Evolutionary conservation across 2,888 invertebrate species (phyloP).

Genomic region (Hemistola chrysoprasaria): DNA sequence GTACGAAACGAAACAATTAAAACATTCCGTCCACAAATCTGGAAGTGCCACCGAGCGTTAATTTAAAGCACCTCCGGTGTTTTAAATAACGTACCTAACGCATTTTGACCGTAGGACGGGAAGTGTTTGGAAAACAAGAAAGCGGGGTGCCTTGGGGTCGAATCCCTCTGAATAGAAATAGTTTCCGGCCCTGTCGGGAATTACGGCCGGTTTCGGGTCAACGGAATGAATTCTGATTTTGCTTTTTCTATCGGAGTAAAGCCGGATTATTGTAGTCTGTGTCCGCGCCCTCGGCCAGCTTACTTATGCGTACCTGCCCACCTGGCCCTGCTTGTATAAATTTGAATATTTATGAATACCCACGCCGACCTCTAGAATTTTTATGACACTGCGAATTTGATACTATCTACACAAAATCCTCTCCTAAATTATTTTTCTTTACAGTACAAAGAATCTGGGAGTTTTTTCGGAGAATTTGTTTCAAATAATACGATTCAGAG

Average conservation of each 20-base stretch:
- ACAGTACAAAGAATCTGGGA: slow-evolving; percentile 28
- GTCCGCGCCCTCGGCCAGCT: slow-evolving; percentile 44
- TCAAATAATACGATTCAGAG: slow-evolving; percentile 30
- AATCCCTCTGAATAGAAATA: slow-evolving; percentile 71
- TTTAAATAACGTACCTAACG: slow-evolving; percentile 54
- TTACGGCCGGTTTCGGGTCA: slow-evolving; percentile 64
- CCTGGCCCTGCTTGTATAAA: slow-evolving; percentile 50
- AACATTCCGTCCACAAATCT: slow-evolving; percentile 53
- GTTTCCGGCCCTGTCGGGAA: slow-evolving; percentile 63
- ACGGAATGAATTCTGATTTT: slow-evolving; percentile 76
- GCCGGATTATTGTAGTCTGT: slow-evolving; percentile 54
- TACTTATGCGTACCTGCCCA: slow-evolving; percentile 57
- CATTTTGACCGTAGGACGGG: slow-evolving; percentile 34
- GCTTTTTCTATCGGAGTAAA: slow-evolving; percentile 61
- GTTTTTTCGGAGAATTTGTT: slow-evolving; percentile 34
- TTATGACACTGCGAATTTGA: slow-evolving; percentile 52
- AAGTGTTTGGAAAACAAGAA: slow-evolving; percentile 57
- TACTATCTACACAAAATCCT: slow-evolving; percentile 35
- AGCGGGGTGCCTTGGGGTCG: slow-evolving; percentile 50
- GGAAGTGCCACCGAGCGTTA: slow-evolving; percentile 37
- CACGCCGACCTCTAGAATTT: slow-evolving; percentile 41
- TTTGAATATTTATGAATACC: slow-evolving; percentile 57
- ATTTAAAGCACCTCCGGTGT: slow-evolving; percentile 45
- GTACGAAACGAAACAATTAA: slow-evolving; percentile 53
- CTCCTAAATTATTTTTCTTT: slow-evolving; percentile 39